Evolutionary conservation across 2,888 invertebrate genomes (phyloP), one percentile per base, ranked within the genome.

Genomic region (Tanytarsus gracilentus): DNA sequence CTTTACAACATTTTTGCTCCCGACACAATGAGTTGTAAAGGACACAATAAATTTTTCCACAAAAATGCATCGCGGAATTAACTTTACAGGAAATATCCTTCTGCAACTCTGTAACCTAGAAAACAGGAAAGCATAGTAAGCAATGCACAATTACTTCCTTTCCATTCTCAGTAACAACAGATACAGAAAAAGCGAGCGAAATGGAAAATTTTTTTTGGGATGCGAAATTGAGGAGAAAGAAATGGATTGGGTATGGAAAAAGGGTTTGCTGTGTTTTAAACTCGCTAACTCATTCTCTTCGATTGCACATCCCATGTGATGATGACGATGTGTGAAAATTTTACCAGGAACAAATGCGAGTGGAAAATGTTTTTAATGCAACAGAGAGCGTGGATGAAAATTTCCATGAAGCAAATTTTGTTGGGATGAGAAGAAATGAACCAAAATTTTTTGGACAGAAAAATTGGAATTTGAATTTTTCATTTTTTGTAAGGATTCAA

Each of bases 91-190:
- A 58, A 58, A 55, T n/a, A 36, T 14, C n/a, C 9, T 9, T 21
- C 48, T 58, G 44, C 58, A 58, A 58, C 58, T 48, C 40, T 58
- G 58, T 58, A 58, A 58, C 58, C 48, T 58, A 29, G 58, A 58
- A 44, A 58, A 48, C 58, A 58, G 58, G 58, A 44, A 29, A 58
- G 29, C 58, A 58, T 58, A 40, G 58, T 40, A 29, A 18, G 9
- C 23, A 16, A 18, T 36, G 36, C 36, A 53, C 44, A 44, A 18
- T 44, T 44, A 44, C 44, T 44, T 23, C 23, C n/a, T 16, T 36
- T 14, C n/a, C 36, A 36, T 23, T 23, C 44, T 23, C 18, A 18
- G 23, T 44, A 33, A 11, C 9, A 11, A 44, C 44, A 44, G 18
- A 23, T 18, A 23, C 44, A 44, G 18, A 44, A 11, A 9, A 44